Conservation (phyloP, 2,888 invertebrate genomes). For the Cetonia aurata region DNA sequence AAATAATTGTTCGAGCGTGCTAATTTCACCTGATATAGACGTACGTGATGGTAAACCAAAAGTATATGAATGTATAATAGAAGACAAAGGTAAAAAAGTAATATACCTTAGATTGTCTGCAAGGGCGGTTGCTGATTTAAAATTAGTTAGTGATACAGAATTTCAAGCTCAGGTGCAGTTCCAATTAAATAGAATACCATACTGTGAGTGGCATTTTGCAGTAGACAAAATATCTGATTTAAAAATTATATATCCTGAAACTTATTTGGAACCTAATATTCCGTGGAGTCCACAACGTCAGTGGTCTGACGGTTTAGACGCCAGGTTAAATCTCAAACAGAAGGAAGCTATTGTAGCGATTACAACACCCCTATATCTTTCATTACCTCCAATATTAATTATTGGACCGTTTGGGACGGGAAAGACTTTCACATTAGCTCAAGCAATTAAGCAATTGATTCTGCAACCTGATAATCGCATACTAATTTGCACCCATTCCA, state of each 20-base stretch:
- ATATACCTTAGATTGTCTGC: slow-evolving; percentile 81
- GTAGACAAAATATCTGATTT: slow-evolving; percentile 81
- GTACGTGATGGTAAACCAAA: slow-evolving; percentile 60
- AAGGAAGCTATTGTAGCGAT: slow-evolving; percentile 84
- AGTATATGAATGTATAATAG: slow-evolving; percentile 82
- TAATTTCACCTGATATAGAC: slow-evolving; percentile 64
- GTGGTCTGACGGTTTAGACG: slow-evolving; percentile 75
- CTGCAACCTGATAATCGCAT: slow-evolving; percentile 76
- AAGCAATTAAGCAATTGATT: slow-evolving; percentile 78
- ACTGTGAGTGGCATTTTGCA: slow-evolving; percentile 88
- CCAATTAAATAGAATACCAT: slow-evolving; percentile 82
- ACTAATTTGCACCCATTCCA: slow-evolving; percentile 88
- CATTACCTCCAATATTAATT: slow-evolving; percentile 78
- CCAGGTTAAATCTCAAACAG: slow-evolving; percentile 81
- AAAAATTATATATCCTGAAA: slow-evolving; percentile 79
- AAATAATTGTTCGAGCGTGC: slow-evolving; percentile 80
- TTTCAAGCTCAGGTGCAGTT: slow-evolving; percentile 82
- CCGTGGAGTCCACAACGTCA: slow-evolving; percentile 79
- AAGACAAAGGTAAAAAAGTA: slow-evolving; percentile 73
- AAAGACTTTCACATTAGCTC: slow-evolving; percentile 85
- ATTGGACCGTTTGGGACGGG: slow-evolving; percentile 89
- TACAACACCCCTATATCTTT: slow-evolving; percentile 73
- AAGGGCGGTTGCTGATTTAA: slow-evolving; percentile 74
- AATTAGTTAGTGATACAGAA: slow-evolving; percentile 72
- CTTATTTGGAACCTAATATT: slow-evolving; percentile 73